Evolutionary conservation across 2,797 vertebrate species (phyloP).

Genomic region (Nothura maculosa): DNA sequence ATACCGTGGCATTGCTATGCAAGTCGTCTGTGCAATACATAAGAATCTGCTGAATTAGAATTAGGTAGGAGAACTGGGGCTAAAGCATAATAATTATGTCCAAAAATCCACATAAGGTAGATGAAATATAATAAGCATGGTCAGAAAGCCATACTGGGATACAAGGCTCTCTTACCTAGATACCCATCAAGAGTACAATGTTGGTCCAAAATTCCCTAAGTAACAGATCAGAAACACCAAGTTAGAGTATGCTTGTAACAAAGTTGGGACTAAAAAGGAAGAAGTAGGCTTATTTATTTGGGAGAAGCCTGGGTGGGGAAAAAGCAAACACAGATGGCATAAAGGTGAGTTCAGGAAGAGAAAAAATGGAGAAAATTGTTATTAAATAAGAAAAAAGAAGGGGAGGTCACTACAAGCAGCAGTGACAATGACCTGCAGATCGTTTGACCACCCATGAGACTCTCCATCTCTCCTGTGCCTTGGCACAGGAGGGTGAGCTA

Average conservation of each 20-base stretch:
- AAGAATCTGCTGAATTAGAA: not conserved
- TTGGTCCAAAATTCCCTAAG: not conserved
- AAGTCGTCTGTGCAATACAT: not conserved
- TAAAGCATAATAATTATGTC: not conserved
- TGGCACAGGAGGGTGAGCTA: not conserved
- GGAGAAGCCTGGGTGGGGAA: not conserved
- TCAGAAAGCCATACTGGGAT: not conserved
- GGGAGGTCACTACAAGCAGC: not conserved
- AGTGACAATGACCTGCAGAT: not conserved
- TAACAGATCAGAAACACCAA: not conserved
- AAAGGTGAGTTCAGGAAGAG: not conserved
- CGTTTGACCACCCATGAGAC: not conserved
- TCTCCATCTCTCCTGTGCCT: not conserved
- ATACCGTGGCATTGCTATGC: not conserved
- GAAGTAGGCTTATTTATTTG: not conserved
- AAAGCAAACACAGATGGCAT: not conserved
- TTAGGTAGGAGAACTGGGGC: not conserved
- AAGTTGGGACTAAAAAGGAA: not conserved
- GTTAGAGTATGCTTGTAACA: not conserved
- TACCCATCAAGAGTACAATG: not conserved
- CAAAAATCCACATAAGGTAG: not conserved
- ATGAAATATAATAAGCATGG: not conserved
- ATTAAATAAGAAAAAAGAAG: too few species aligned
- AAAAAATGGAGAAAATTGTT: not conserved
- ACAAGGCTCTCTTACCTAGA: not conserved